Evolutionary conservation across 2,888 invertebrate species (phyloP).

Genomic region (Lasioglossum morio): DNA sequence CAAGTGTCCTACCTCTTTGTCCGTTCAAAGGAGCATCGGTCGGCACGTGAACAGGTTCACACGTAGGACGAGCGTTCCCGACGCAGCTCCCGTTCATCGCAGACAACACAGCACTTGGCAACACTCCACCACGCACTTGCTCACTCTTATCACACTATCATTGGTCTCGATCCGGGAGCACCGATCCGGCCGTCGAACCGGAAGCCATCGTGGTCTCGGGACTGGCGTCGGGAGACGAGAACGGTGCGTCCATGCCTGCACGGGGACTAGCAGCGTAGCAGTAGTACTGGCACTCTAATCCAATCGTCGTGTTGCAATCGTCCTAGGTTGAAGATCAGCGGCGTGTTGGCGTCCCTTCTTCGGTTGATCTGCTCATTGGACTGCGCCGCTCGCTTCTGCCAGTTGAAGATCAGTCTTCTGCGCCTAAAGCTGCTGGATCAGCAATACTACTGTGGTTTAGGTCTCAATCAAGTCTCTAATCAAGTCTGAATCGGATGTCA

Average conservation of each 20-base stretch:
- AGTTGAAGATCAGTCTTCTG: conserved; percentile 68
- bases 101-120: background rate
- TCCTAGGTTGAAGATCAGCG: conserved; percentile 69
- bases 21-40: conserved; percentile 15
- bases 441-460: background rate
- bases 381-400: conserved; percentile 73
- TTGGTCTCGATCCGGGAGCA: background rate
- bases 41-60: background rate
- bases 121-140: background rate
- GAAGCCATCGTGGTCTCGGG: background rate
- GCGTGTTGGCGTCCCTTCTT: conserved; percentile 74
- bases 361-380: conserved; percentile 80
- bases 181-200: background rate
- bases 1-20: conserved; percentile 30
- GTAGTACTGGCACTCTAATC: background rate
- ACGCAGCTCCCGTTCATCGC: conserved; percentile 11
- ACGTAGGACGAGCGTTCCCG: background rate
- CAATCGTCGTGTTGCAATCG: conserved; percentile 13
- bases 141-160: background rate
- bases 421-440: conserved; percentile 75
- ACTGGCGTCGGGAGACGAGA: background rate
- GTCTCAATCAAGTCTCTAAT: conserved; percentile 47
- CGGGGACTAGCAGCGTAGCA: background rate
- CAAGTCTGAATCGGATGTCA: conserved; percentile 12
- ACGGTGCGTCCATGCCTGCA: background rate